Evolutionary conservation across 2,113 vertebrate species (phyloP).

Genomic region (Oreochromis niloticus): DNA sequence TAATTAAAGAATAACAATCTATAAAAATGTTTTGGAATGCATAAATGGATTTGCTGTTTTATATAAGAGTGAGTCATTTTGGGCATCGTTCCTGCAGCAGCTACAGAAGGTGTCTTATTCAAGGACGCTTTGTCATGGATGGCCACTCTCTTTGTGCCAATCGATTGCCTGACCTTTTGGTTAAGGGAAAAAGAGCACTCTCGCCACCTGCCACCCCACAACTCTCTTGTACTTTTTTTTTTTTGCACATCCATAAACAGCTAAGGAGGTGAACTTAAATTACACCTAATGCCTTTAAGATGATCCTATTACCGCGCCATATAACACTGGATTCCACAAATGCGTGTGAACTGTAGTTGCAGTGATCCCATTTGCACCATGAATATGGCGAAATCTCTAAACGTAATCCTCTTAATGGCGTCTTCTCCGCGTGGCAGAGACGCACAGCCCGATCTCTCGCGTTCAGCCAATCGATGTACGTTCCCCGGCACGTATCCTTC

Average conservation of each 20-base stretch:
- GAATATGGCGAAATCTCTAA: slow-evolving; percentile 26
- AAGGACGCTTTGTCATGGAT: slow-evolving; percentile 45
- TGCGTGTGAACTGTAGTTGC: slow-evolving; percentile 1
- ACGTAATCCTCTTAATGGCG: slow-evolving; percentile 35
- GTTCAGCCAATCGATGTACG: slow-evolving; percentile 12
- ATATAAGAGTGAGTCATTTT: neutral
- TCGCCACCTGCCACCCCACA: slow-evolving; percentile 12
- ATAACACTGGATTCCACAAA: neutral
- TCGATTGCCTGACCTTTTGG: slow-evolving; percentile 44
- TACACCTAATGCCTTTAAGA: slow-evolving; percentile 27
- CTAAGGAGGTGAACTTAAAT: slow-evolving; percentile 27
- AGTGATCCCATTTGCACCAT: slow-evolving; percentile 20
- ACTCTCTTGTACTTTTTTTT: neutral
- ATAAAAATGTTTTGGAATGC: neutral
- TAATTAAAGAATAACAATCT: neutral
- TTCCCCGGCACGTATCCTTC: neutral
- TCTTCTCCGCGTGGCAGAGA: neutral
- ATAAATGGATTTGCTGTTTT: neutral
- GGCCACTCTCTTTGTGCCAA: slow-evolving; percentile 27
- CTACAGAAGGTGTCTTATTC: slow-evolving; percentile 1
- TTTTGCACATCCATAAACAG: slow-evolving; percentile 8
- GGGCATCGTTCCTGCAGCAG: neutral
- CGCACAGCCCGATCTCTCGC: neutral
- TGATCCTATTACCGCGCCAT: slow-evolving; percentile 30
- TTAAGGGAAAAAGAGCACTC: slow-evolving; percentile 1